Percentiles rank a stretch among this genome's conserved stretches.
Conservation (phyloP, 2,797 vertebrate genomes). For the Phoxinus dragarum region DNA sequence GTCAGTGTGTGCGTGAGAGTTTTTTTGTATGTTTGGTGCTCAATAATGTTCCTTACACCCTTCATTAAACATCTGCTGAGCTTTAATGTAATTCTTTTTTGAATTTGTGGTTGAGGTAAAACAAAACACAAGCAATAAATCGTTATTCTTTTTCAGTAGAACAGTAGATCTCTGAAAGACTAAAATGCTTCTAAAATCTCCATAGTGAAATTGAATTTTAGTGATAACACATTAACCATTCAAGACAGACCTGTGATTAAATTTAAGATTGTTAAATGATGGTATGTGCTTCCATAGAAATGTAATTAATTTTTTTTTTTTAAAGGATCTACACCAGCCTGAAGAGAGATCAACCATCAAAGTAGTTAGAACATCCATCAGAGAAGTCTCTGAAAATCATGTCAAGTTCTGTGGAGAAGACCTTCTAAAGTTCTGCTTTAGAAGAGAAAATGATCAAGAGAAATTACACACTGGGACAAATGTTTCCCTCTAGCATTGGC, state of each 20-base stretch:
- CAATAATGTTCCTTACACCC: slow-evolving; percentile 24
- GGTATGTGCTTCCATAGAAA: background rate
- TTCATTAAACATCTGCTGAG: slow-evolving; percentile 34
- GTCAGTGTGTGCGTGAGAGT: slow-evolving; percentile 17
- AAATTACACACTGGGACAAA: background rate
- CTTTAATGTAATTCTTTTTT: slow-evolving; percentile 36
- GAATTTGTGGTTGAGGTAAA: slow-evolving; percentile 29
- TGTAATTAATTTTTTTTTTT: background rate
- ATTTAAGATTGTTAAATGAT: background rate
- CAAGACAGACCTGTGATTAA: background rate
- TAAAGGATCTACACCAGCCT: background rate
- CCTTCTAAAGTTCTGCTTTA: background rate
- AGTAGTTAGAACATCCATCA: background rate
- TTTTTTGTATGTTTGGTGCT: slow-evolving; percentile 20
- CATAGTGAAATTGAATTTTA: background rate
- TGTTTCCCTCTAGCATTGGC: background rate
- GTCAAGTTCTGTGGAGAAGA: background rate
- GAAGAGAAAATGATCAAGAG: background rate
- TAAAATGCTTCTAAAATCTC: background rate
- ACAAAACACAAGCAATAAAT: slow-evolving; percentile 11
- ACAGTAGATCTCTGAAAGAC: background rate
- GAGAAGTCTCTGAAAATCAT: background rate
- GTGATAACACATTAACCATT: slow-evolving; percentile 1
- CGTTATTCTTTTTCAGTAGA: background rate
- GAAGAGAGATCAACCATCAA: background rate